Base-by-base conservation (phyloP, 2,113 vertebrate genomes). In the Oceanites oceanicus region DNA sequence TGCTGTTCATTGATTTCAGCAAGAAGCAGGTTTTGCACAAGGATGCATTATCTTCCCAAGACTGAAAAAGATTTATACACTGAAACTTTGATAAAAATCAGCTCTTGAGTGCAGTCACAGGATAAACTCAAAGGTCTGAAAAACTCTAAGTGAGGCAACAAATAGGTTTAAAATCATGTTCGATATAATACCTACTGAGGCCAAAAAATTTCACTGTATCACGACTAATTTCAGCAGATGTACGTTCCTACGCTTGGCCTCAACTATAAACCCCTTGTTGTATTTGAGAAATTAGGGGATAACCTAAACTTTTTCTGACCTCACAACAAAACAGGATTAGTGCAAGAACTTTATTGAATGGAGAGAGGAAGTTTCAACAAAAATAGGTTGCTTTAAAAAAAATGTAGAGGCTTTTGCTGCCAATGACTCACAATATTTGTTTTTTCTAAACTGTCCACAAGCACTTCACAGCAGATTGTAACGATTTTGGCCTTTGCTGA, bases 31-130 rank as follows among this genome's bases (percentile, higher is more conserved):
- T 71, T 94, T 94, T 87, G 72, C 59, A 68, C 68, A 44, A 85
- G 76, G 85, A 92, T 45, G 70, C 32, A 77, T 80, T 90, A 95
- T 91, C 85, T 84, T 89, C 52, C 59, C 85, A 68, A 84, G 88
- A 79, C 75, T 53, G 68, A 66, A 85, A 92, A 95, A 94, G 81
- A 94, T 82, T 94, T 82, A 94, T 95, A 80, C 70, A 92, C 93
- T 68, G 80, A 89, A 95, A 74, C 85, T 40, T 79, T 38, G 96
- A 97, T 97, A 95, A 97, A 96, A 93, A 97, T 96, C 96, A 94
- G 74, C 79, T 93, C 81, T 90, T 72, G 72, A 90, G 67, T 91
- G 44, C 56, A 77, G 92, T 66, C 52, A 71, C 36, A 23, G 52
- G 61, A 82, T 66, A 68, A 94, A 85, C 61, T 78, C 88, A 92